A percentile compares a stretch with the other conserved stretches of the same genome.
Conservation (phyloP, 2,797 vertebrate genomes). For the Macropus fuliginosus region DNA sequence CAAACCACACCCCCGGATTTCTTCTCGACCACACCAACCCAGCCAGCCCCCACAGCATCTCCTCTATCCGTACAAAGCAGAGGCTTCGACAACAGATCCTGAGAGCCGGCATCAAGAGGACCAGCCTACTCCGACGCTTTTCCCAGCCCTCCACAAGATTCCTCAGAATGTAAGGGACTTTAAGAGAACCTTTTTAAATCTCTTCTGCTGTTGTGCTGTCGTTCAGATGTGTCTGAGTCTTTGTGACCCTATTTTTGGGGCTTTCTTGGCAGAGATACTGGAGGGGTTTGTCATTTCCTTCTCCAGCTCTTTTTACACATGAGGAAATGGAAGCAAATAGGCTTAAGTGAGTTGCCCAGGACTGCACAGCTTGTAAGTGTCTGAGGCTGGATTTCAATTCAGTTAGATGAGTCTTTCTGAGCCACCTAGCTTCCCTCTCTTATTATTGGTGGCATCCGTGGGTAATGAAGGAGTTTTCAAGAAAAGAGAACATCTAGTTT, state of each 20-base stretch:
- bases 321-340: background rate
- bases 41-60: constrained; percentile 87
- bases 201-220: background rate
- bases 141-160: constrained; percentile 87
- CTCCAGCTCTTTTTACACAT: background rate
- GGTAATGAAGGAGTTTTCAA: too few relatives aligned
- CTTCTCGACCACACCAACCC: constrained; percentile 89
- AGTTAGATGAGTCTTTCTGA: background rate
- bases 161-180: constrained; percentile 87
- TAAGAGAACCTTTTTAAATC: background rate
- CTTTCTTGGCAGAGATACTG: background rate
- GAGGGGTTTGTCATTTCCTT: background rate
- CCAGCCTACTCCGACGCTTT: constrained; percentile 81
- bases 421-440: background rate
- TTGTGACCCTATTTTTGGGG: background rate
- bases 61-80: constrained; percentile 85
- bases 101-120: constrained; percentile 81
- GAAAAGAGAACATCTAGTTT: too few relatives aligned
- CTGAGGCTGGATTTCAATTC: background rate
- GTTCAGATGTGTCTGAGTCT: background rate
- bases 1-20: constrained; percentile 86
- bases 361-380: background rate
- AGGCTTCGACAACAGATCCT: constrained; percentile 82
- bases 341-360: background rate
- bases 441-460: too few relatives aligned